phyloP scores from a whole-genome alignment of 2,888 invertebrate species.

The Lysandra coridon region DNA sequence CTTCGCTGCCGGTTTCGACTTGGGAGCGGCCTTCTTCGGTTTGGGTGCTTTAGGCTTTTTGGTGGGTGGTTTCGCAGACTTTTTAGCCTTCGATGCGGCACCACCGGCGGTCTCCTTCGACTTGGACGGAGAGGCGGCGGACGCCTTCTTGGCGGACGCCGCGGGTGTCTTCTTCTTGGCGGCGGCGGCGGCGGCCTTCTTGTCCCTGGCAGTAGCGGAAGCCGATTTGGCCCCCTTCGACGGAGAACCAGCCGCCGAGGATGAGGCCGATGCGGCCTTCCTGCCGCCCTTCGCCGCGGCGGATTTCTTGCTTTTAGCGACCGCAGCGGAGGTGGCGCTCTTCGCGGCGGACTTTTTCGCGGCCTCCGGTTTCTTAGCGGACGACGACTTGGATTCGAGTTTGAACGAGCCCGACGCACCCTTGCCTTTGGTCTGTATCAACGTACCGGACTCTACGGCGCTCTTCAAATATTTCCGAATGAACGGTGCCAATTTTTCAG shows the following conservation, averaged over 20 bases:
- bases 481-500: conserved; percentile 78
- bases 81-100: no score
- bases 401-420: conserved; percentile 74
- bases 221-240: no score
- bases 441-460: conserved; percentile 73
- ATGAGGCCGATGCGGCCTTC: conserved; percentile 38
- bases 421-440: conserved; percentile 79
- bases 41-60: no score
- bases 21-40: no score
- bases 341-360: conserved; percentile 42
- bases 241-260: no score
- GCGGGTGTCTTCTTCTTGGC: no score
- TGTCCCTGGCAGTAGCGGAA: no score
- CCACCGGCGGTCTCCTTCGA: no score
- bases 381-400: conserved; percentile 53
- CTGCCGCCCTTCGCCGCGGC: conserved; percentile 40
- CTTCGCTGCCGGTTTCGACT: conserved; percentile 49
- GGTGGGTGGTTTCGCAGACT: no score
- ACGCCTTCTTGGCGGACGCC: no score
- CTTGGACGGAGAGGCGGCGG: no score
- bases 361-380: conserved; percentile 42
- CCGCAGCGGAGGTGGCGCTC: conserved; percentile 45
- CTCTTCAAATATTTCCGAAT: conserved; percentile 79
- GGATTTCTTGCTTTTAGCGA: conserved; percentile 44
- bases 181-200: no score